Evolutionary conservation across 2,113 vertebrate species (phyloP), one percentile per base, ranked within the genome.

Genomic region (Colinus virginianus): DNA sequence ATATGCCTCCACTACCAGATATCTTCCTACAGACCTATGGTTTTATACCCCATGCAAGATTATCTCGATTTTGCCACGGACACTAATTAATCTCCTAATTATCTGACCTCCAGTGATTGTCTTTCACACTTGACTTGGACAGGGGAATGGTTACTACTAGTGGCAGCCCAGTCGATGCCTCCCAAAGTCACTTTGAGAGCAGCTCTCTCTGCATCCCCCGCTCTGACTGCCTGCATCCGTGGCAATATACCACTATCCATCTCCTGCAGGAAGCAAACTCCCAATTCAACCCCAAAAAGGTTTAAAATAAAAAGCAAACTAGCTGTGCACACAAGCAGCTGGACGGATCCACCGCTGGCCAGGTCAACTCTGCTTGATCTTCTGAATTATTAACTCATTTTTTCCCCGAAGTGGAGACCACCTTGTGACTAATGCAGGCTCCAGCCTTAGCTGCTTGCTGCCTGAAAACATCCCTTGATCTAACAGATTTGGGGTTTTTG

Each of bases 41-140:
- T 2, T 78, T 70, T 45, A 15, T 49, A 70, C 34, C 72, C 7
- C 9, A 8, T 2, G 16, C 0, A 6, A 62, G 25, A 58, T 86
- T 56, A 72, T 82, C 18, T 11, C 89, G 58, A 1, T 25, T 67
- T 16, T 8, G 51, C 53, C 48, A 14, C 1, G 4, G 68, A 15
- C 49, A 46, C 25, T 71, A 92, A 91, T 93, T 95, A 94, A 78
- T 72, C 90, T 88, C 49, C 88, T 92, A 88, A 94, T 96, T 90
- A 97, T 82, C 79, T 88, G 93, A 84, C 80, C 94, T 74, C 87
- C 79, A 77, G 42, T 36, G 88, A 86, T 92, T 97, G 97, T 78
- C 97, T 97, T 98, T 97, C 96, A 97, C 92, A 97, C 96, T 95
- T 68, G 93, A 72, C 78, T 95, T 80, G 82, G 81, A 23, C 6